Conservation (phyloP, 2,797 vertebrate species). For the Cynodonichthys magdalenae region DNA sequence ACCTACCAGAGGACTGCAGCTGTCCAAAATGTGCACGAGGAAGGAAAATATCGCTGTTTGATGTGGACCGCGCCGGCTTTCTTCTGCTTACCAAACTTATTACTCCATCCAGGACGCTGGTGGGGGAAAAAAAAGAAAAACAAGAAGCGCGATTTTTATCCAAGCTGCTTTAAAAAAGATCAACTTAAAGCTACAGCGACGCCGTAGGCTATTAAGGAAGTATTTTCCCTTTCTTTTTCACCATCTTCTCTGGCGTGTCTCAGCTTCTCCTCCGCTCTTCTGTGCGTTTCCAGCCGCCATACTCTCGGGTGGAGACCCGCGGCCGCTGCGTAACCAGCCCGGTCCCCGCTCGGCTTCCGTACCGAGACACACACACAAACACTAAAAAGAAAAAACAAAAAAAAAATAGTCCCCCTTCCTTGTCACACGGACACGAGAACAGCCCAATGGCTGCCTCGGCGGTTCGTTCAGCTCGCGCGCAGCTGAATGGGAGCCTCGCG, state of each 20-base stretch:
- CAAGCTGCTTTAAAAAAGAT: constrained; percentile 14
- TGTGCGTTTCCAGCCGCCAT: constrained; percentile 76
- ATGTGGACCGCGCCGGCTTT: constrained; percentile 57
- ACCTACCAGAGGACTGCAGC: constrained; percentile 47
- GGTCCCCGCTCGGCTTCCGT: constrained; percentile 83
- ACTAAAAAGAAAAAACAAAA: not conserved
- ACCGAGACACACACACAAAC: constrained; percentile 36
- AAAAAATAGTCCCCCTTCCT: constrained; percentile 31
- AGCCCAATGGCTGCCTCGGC: constrained; percentile 64
- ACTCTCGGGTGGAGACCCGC: constrained; percentile 84
- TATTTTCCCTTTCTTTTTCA: constrained; percentile 64
- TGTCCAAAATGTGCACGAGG: constrained; percentile 46
- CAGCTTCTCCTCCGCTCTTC: constrained; percentile 64
- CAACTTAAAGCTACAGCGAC: constrained; percentile 7
- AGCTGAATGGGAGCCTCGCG: constrained; percentile 49
- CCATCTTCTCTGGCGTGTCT: constrained; percentile 64
- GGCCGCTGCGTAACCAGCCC: constrained; percentile 73
- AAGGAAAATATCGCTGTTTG: constrained; percentile 34
- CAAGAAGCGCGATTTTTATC: constrained; percentile 14
- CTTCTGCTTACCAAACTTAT: constrained; percentile 80
- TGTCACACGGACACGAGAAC: constrained; percentile 53
- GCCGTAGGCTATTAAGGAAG: constrained; percentile 24
- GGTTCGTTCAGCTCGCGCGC: constrained; percentile 36
- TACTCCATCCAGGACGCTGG: constrained; percentile 71
- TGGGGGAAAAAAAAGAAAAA: constrained; percentile 16